These are phyloP conservation scores for Pseudomyrmex cubaensis DNA, from an alignment of 1,140 invertebrate species.

Conservation along the genomic window DNA sequence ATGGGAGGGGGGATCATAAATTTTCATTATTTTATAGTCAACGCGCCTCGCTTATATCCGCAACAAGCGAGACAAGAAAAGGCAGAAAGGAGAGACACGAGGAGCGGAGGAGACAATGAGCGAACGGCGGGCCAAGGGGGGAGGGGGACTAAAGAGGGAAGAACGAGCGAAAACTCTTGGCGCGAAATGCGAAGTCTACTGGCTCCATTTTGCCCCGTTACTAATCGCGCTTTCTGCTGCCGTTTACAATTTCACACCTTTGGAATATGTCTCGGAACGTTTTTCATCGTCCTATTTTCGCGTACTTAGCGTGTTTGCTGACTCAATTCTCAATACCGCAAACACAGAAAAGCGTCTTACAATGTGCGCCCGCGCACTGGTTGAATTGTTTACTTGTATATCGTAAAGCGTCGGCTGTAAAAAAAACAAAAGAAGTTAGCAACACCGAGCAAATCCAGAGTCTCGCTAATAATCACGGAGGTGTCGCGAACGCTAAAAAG, in stretches of 20 bases:
- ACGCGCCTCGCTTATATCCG: slow-evolving; percentile 80
- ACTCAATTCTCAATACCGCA: background rate
- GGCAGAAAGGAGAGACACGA: slow-evolving; percentile 45
- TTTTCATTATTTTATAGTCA: slow-evolving; percentile 84
- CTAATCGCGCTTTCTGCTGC: slow-evolving; percentile 13
- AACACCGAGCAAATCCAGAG: background rate
- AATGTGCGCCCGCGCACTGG: no score
- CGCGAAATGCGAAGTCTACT: slow-evolving; percentile 28
- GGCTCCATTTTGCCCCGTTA: slow-evolving; percentile 19
- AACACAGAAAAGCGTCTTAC: background rate
- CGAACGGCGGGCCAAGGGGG: no score
- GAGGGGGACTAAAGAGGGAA: slow-evolving; percentile 6
- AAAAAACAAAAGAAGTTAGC: background rate
- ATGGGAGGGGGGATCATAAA: slow-evolving; percentile 71
- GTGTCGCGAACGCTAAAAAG: background rate
- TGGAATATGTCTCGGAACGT: background rate
- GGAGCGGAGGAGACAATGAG: slow-evolving; percentile 26
- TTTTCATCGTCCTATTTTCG: background rate
- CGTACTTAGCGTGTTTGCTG: background rate
- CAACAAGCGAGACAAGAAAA: slow-evolving; percentile 75
- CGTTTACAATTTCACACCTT: slow-evolving; percentile 22
- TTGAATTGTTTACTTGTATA: no score
- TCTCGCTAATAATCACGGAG: slow-evolving; percentile 3
- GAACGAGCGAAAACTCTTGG: slow-evolving; percentile 44
- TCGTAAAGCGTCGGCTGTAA: no score